Evolutionary conservation across 2,113 vertebrate genomes (phyloP), one percentile per base, ranked within the genome.

Genomic region (Tragelaphus strepsiceros): DNA sequence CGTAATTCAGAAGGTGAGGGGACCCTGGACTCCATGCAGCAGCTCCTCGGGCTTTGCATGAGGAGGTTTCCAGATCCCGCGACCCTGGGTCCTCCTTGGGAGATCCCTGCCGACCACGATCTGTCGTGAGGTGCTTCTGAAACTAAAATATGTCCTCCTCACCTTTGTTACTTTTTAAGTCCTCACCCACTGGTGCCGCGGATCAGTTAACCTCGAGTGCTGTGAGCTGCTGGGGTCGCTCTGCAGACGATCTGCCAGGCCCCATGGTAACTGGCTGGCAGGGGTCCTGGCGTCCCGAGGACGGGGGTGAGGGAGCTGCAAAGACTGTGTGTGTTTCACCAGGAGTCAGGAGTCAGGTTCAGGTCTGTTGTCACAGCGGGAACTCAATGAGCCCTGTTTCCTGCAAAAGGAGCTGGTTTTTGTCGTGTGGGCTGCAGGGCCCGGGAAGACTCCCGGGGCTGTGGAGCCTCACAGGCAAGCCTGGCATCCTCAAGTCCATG

Each of bases 11-110:
- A 39, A 39, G 67, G 58, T 11, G 22, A 26, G 58, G 22, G 10
- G n/a, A 39, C 13, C n/a, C 7, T 16, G 14, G 1, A 16, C 53
- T 58, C 1, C 2, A 4, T 9, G 39, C 39, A 0, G 46, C 51
- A 28, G 53, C 10, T 32, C 30, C 28, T 15, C 5, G 2, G 30
- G 54, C 22, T 58, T 58, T 14, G 14, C 53, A 28, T 15, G 1
- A 58, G n/a, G 82, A 84, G 53, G n/a, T 26, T 39, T 84, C 4
- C 13, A 84, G 82, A 26, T 6, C 13, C 2, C 9, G 5, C 0
- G 2, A 3, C 24, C 56, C n/a, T 90, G 13, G 9, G 9, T 16
- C 26, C 21, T 59, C 56, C 58, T 10, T 39, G 67, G 49, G 46
- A n/a, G n/a, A 14, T 17, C 19, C 28, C 81, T 94, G 35, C 64